A percentile compares a stretch with the other conserved stretches of the same genome.
phyloP scores from a whole-genome alignment of 1,140 invertebrate genomes.

The Caligus rogercresseyi region DNA sequence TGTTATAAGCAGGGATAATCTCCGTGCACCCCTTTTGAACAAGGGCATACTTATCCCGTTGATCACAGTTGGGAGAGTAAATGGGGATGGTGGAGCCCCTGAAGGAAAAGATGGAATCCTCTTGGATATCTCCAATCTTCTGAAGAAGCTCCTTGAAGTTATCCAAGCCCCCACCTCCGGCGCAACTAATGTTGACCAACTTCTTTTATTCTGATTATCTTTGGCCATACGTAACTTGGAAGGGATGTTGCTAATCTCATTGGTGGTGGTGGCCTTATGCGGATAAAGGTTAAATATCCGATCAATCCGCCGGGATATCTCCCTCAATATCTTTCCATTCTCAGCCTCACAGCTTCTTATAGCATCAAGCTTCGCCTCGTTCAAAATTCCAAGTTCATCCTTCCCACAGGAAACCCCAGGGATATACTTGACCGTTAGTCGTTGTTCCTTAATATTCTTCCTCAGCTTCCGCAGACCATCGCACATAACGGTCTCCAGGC shows the following conservation, averaged over 20 bases:
- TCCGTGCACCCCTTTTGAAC: background rate
- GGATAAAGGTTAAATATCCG: too few relatives aligned
- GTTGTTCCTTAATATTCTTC: background rate
- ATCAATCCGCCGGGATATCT: background rate
- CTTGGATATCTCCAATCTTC: background rate
- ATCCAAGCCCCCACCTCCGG: background rate
- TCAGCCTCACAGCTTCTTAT: background rate
- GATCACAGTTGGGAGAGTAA: background rate
- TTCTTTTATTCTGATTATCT: background rate
- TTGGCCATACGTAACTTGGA: background rate
- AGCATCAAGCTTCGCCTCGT: background rate
- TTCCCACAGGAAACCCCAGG: background rate
- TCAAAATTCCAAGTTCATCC: background rate
- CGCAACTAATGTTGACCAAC: background rate
- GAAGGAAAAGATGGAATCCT: background rate
- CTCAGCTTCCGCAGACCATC: background rate
- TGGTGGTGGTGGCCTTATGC: too few relatives aligned
- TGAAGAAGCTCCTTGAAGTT: background rate
- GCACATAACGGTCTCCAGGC: background rate
- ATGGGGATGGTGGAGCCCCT: background rate
- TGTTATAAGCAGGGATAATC: background rate
- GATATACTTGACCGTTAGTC: background rate
- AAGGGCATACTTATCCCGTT: background rate
- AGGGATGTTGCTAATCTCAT: background rate
- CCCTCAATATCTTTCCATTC: background rate